Conservation (phyloP, 2,113 vertebrate genomes). For the Apus apus region DNA sequence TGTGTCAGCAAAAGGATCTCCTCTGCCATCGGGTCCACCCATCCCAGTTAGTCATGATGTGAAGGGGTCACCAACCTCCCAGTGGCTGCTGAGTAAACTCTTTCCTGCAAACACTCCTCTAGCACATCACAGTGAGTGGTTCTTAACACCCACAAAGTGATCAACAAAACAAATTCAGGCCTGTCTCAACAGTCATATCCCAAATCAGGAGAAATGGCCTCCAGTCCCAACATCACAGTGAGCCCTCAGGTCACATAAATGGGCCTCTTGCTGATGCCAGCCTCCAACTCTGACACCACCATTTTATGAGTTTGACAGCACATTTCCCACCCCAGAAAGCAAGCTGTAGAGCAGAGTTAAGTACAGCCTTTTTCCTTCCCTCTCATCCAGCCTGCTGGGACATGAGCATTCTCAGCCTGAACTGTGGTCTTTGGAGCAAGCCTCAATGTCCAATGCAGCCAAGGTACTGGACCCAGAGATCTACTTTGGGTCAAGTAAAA, state of each 20-base stretch:
- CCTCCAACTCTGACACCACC: not conserved
- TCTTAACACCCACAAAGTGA: not conserved
- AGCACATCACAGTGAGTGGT: not conserved
- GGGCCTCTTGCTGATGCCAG: not conserved
- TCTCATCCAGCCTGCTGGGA: not conserved
- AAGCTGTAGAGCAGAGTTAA: not conserved
- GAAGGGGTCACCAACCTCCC: not conserved
- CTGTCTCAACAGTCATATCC: not conserved
- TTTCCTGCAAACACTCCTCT: not conserved
- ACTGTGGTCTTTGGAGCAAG: not conserved
- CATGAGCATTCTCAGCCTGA: not conserved
- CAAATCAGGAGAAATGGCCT: not conserved
- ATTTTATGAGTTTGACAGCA: not conserved
- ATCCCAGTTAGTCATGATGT: not conserved
- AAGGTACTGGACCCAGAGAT: not conserved
- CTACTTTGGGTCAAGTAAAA: not conserved
- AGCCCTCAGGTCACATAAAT: not conserved
- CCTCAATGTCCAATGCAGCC: not conserved
- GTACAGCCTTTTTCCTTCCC: not conserved
- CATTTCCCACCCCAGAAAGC: not conserved
- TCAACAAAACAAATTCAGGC: conserved; percentile 7
- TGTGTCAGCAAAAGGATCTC: not conserved
- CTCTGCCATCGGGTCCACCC: not conserved
- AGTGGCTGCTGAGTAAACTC: not conserved
- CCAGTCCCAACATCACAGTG: not conserved